These are phyloP conservation scores for Ursus arctos DNA, from an alignment of 2,113 vertebrate species.

Conservation along the genomic window DNA sequence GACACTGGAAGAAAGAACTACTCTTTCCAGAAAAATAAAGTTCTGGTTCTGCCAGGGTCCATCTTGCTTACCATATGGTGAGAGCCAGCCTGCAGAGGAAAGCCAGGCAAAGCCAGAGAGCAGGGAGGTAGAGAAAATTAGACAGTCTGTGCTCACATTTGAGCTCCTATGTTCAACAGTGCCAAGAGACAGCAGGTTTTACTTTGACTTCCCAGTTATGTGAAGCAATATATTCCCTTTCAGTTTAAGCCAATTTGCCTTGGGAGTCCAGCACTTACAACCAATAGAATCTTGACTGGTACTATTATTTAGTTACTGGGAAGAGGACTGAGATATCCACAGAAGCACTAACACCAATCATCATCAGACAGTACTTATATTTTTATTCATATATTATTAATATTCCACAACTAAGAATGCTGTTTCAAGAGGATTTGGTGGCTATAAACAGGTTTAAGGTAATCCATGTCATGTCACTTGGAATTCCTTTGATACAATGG, in stretches of 20 bases:
- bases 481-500: neutral
- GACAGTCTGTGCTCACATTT: neutral
- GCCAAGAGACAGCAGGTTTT: neutral
- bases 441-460: neutral
- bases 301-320: neutral
- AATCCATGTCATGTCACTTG: neutral
- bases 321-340: neutral
- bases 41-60: neutral
- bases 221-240: neutral
- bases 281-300: neutral
- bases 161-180: neutral
- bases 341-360: neutral
- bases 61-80: neutral
- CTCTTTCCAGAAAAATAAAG: neutral
- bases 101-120: neutral
- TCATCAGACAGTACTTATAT: neutral
- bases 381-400: neutral
- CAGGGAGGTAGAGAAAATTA: neutral
- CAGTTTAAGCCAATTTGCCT: neutral
- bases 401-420: neutral
- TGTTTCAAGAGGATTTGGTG: neutral
- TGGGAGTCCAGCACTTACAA: neutral
- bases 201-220: neutral
- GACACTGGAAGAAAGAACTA: neutral
- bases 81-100: neutral